Evolutionary conservation across 2,113 vertebrate species (phyloP).

Genomic region (Romanogobio albipinnatus): DNA sequence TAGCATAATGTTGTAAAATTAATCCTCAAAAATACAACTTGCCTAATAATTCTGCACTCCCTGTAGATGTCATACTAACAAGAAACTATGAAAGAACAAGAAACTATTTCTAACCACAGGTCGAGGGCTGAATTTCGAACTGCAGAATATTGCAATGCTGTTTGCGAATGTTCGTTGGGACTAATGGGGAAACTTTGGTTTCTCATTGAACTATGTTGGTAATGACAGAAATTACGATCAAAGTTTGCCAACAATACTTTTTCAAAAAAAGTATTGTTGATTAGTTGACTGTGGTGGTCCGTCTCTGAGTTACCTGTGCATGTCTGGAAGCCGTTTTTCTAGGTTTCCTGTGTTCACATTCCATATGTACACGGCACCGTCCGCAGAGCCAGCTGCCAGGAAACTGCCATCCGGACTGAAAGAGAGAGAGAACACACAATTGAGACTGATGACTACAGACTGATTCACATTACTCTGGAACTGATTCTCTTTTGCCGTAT

Average conservation of each 20-base stretch:
- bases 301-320: slow-evolving; percentile 77
- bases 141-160: background rate
- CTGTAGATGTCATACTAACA: background rate
- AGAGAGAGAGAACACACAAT: background rate
- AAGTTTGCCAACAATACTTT: background rate
- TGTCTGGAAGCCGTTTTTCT: slow-evolving; percentile 75
- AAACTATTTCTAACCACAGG: background rate
- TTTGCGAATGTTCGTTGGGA: background rate
- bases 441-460: background rate
- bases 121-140: background rate
- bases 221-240: background rate
- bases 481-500: background rate
- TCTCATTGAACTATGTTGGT: background rate
- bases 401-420: slow-evolving; percentile 83
- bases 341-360: slow-evolving; percentile 75
- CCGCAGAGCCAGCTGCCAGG: slow-evolving; percentile 79
- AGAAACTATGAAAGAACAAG: background rate
- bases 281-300: background rate
- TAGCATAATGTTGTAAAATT: too few species aligned
- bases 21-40: too few species aligned
- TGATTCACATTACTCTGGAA: background rate
- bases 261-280: background rate
- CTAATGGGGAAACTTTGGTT: background rate
- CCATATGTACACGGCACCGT: slow-evolving; percentile 86
- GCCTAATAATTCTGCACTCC: too few species aligned